Evolutionary conservation across 2,888 invertebrate species (phyloP).

Genomic region (Lasioglossum figueresi): DNA sequence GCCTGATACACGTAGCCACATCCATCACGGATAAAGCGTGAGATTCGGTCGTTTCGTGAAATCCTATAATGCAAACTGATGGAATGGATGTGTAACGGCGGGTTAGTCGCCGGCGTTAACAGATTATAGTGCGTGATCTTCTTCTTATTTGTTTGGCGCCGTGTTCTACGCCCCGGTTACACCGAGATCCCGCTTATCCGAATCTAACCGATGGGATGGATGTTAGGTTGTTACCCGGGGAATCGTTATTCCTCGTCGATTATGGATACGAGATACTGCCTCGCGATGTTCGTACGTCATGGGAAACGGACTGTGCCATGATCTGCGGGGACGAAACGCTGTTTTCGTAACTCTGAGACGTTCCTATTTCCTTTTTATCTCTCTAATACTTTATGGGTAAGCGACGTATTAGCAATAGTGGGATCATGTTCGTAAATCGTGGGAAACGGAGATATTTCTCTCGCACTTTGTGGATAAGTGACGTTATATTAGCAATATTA

Average conservation of each 20-base stretch:
- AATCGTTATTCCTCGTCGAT: neutral
- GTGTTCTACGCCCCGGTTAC: neutral
- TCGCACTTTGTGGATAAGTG: no score
- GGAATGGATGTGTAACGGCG: slow-evolving; percentile 44
- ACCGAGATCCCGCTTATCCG: neutral
- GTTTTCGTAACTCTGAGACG: neutral
- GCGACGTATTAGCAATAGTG: neutral
- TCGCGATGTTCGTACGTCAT: neutral
- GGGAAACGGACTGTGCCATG: neutral
- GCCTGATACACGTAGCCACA: slow-evolving; percentile 31
- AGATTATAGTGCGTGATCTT: slow-evolving; percentile 39
- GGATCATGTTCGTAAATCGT: no score
- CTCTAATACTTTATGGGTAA: neutral
- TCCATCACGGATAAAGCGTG: slow-evolving; percentile 49
- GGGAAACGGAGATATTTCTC: no score
- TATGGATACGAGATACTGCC: neutral
- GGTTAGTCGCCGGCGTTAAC: slow-evolving; percentile 44
- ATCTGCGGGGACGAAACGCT: neutral
- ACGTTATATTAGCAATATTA: no score
- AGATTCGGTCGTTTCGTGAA: slow-evolving; percentile 48
- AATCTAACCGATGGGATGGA: neutral
- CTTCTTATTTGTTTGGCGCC: slow-evolving; percentile 20
- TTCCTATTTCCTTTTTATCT: neutral
- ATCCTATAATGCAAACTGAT: slow-evolving; percentile 33
- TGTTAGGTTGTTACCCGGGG: neutral